These are phyloP conservation scores for Chymomyza caudatula DNA, from an alignment of 2,888 invertebrate species.

Conservation along the genomic window DNA sequence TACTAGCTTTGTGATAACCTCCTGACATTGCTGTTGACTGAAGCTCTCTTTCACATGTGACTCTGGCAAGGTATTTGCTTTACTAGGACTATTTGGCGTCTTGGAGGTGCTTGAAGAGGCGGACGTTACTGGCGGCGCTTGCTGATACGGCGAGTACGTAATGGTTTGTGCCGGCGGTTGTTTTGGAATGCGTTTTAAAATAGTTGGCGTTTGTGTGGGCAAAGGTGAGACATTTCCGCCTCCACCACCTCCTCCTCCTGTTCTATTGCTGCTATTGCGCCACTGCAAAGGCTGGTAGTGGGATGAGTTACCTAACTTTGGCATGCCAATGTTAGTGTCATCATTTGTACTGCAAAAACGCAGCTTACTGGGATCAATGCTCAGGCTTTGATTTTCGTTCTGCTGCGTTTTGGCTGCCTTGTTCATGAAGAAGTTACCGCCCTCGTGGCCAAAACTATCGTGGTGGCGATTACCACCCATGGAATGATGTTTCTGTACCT, in stretches of 20 bases:
- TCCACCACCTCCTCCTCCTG: constrained; percentile 35
- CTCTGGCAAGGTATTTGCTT: neutral
- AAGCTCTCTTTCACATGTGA: constrained; percentile 9
- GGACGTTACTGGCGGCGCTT: constrained; percentile 11
- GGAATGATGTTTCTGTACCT: constrained; percentile 15
- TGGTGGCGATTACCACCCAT: constrained; percentile 22
- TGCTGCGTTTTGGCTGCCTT: constrained; percentile 63
- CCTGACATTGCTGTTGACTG: constrained; percentile 52
- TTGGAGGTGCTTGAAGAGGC: constrained; percentile 12
- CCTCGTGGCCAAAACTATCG: constrained; percentile 22
- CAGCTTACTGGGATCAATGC: constrained; percentile 72
- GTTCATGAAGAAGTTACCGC: constrained; percentile 57
- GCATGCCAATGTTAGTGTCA: constrained; percentile 50
- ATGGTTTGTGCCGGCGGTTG: constrained; percentile 31
- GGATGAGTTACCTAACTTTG: constrained; percentile 62
- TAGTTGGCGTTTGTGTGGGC: constrained; percentile 10
- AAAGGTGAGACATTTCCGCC: constrained; percentile 6
- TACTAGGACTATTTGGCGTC: neutral
- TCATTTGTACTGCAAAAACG: constrained; percentile 58
- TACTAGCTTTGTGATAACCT: constrained; percentile 60
- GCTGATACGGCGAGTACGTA: constrained; percentile 34
- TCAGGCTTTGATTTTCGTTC: constrained; percentile 56
- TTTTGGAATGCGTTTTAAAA: constrained; percentile 2
- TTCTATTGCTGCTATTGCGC: constrained; percentile 55
- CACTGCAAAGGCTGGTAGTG: constrained; percentile 49